These are phyloP conservation scores for Macrochelys suwanniensis DNA, from an alignment of 2,797 vertebrate species.

Conservation along the genomic window DNA sequence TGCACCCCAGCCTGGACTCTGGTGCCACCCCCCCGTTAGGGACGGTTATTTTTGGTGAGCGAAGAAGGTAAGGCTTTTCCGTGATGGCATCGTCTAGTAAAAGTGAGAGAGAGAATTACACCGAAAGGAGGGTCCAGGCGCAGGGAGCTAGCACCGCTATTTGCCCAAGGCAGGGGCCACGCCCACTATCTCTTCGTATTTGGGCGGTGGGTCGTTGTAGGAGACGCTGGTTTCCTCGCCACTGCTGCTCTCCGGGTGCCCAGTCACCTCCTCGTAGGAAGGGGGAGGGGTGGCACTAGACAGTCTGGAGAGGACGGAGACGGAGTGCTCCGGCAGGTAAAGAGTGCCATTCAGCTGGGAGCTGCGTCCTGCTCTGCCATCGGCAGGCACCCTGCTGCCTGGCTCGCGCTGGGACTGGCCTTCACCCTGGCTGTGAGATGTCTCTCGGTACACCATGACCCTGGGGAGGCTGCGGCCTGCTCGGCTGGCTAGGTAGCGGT, in stretches of 20 bases:
- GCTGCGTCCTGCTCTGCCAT: constrained; percentile 50
- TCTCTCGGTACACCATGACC: constrained; percentile 89
- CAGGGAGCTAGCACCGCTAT: constrained; percentile 14
- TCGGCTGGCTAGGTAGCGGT: constrained; percentile 87
- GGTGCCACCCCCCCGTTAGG: constrained; percentile 3
- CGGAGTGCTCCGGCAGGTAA: constrained; percentile 83
- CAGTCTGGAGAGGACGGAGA: constrained; percentile 83
- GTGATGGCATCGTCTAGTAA: constrained; percentile 75
- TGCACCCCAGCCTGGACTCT: background rate
- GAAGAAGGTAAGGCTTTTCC: constrained; percentile 79
- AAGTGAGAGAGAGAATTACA: constrained; percentile 36
- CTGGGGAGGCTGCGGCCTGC: constrained; percentile 86
- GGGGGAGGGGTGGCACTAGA: constrained; percentile 90
- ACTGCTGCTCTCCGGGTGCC: constrained; percentile 88
- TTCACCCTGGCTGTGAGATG: constrained; percentile 76
- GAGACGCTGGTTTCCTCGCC: constrained; percentile 85
- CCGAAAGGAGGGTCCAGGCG: background rate
- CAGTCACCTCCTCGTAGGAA: constrained; percentile 91
- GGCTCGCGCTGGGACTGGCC: constrained; percentile 71
- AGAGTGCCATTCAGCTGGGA: constrained; percentile 79
- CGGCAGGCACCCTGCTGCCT: constrained; percentile 54
- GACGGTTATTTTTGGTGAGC: constrained; percentile 71
- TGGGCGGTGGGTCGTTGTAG: constrained; percentile 88
- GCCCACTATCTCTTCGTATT: constrained; percentile 91
- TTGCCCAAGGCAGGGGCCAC: constrained; percentile 57